A percentile compares a stretch with the other conserved stretches of the same genome.
phyloP scores from a whole-genome alignment of 2,113 vertebrate genomes.

The Microcebus murinus region DNA sequence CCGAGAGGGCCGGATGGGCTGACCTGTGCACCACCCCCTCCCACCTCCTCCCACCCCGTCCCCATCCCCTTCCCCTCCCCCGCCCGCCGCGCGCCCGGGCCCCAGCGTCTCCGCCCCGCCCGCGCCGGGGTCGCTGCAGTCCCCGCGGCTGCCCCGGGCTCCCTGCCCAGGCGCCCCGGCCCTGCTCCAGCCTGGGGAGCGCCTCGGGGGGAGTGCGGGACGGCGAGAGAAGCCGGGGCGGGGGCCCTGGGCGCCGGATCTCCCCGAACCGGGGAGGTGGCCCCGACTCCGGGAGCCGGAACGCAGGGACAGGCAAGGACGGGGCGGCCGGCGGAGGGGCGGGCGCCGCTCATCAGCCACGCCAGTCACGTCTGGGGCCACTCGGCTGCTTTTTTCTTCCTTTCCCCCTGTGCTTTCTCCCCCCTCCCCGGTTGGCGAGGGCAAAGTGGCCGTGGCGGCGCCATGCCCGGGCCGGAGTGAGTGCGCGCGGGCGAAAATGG shows the following conservation, averaged over 20 bases:
- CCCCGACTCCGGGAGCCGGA: constrained; percentile 33
- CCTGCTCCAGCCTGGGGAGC: not conserved
- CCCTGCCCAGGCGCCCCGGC: constrained; percentile 27
- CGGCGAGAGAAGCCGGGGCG: constrained; percentile 14
- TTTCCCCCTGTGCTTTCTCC: constrained; percentile 34
- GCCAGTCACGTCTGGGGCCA: constrained; percentile 80
- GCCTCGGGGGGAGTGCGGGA: not conserved
- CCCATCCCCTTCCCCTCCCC: constrained; percentile 46
- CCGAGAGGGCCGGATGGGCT: not conserved
- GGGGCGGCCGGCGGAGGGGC: constrained; percentile 76
- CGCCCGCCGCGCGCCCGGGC: constrained; percentile 48
- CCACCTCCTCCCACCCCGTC: not conserved
- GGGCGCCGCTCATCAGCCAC: constrained; percentile 74
- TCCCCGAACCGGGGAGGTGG: constrained; percentile 29
- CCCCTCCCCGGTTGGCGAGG: constrained; percentile 56
- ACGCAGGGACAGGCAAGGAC: constrained; percentile 68
- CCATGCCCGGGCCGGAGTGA: constrained; percentile 74
- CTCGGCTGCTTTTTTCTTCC: constrained; percentile 61
- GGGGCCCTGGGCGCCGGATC: not conserved
- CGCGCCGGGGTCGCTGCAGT: constrained; percentile 66
- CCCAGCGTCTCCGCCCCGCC: constrained; percentile 63
- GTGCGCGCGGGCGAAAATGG: constrained; percentile 83
- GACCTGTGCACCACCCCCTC: constrained; percentile 63
- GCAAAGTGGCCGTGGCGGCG: constrained; percentile 73
- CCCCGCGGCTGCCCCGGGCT: constrained; percentile 36